Evolutionary conservation across 1,140 invertebrate species (phyloP).

Genomic region (Hylyphantes graminicola): DNA sequence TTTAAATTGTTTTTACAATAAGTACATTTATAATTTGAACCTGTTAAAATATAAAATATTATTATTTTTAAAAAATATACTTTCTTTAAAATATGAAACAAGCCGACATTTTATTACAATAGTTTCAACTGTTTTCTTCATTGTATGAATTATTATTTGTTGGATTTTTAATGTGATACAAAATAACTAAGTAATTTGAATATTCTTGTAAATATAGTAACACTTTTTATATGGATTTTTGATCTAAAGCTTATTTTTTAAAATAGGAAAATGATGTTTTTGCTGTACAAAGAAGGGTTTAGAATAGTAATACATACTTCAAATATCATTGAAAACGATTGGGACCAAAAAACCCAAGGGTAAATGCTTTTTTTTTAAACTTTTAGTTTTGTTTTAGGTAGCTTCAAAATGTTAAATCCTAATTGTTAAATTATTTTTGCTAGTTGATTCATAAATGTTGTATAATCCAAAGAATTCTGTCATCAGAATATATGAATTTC

Average conservation of each 20-base stretch:
- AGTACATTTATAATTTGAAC: background rate
- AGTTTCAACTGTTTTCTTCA: too few relatives aligned
- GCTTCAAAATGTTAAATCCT: background rate
- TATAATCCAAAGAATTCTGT: too few relatives aligned
- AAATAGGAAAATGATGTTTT: constrained; percentile 88
- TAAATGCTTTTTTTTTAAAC: constrained; percentile 65
- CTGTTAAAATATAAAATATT: background rate
- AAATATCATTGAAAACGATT: constrained; percentile 90
- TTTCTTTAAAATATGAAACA: too few relatives aligned
- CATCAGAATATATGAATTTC: too few relatives aligned
- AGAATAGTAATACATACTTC: constrained; percentile 91
- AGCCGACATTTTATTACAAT: too few relatives aligned
- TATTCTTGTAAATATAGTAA: background rate
- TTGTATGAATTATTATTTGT: background rate
- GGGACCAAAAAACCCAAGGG: constrained; percentile 95
- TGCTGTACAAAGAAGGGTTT: constrained; percentile 83
- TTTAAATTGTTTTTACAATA: background rate
- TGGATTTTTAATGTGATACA: background rate
- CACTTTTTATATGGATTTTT: background rate
- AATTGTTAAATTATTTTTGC: too few relatives aligned
- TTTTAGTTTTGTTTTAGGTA: background rate
- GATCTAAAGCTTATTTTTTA: constrained; percentile 51
- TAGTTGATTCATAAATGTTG: too few relatives aligned
- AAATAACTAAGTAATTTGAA: background rate
- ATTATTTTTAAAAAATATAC: background rate